Base-by-base conservation (phyloP, 2,113 vertebrate genomes). In the Ornithorhynchus anatinus region DNA sequence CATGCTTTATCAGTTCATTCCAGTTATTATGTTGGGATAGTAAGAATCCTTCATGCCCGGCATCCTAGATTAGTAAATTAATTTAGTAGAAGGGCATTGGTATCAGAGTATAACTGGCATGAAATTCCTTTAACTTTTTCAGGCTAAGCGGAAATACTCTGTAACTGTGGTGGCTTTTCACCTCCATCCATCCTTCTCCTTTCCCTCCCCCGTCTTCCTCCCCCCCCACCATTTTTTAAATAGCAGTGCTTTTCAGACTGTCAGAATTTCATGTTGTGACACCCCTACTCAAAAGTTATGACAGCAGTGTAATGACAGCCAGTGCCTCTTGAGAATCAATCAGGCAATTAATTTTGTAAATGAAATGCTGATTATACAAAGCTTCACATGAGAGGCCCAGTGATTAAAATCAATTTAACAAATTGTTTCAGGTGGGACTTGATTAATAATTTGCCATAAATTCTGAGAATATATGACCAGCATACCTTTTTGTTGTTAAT, bases 281-380 rank as follows among this genome's bases (percentile, higher is more conserved):
- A 94, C 92, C 89, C 93, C 91, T 89, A 77, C 90, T 94, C 92
- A 94, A 91, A 89, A 91, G 91, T 92, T 90, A 90, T 94, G 94
- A 94, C 94, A 94, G 93, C 84, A 84, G 89, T 82, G 85, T 91
- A 89, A 90, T 94, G 93, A 94, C 90, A 94, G 94, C 92, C 85
- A 81, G 91, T 91, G 90, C 90, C 93, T 94, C 94, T 89, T 59
- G 93, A 94, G 92, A 93, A 92, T 94, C 93, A 94, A 93, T 94
- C 94, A 94, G 91, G 92, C 93, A 94, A 94, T 94, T 94, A 94
- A 94, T 94, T 93, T 94, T 93, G 92, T 94, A 94, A 94, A 94
- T 94, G 92, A 94, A 94, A 94, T 94, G 92, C 94, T 94, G 93
- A 94, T 94, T 94, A 94, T 94, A 94, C 93, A 94, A 92, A 94